phyloP scores from a whole-genome alignment of 2,888 invertebrate genomes.

The Clitarchus hookeri region DNA sequence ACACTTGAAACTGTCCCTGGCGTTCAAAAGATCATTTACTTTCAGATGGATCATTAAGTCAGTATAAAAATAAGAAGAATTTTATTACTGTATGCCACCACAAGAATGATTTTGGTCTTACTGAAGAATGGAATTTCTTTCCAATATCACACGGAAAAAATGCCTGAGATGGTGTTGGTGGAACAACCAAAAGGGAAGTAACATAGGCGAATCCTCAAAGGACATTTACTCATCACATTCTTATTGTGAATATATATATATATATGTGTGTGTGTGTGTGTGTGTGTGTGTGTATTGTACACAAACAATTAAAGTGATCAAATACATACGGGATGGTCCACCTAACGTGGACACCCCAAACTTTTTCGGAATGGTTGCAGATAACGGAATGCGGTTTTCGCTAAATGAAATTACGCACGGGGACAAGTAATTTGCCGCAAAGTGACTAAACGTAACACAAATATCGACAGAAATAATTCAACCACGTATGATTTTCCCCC shows the following conservation, averaged over 20 bases:
- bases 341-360: no score
- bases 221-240: background rate
- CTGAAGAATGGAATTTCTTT: background rate
- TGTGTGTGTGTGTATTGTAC: background rate
- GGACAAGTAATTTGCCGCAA: no score
- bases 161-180: conserved; percentile 11
- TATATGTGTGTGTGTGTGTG: no score
- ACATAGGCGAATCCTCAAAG: conserved; percentile 11
- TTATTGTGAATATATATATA: no score
- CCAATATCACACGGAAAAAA: background rate
- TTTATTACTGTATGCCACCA: background rate
- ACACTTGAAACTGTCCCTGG: background rate
- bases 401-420: no score
- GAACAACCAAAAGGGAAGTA: conserved; percentile 16
- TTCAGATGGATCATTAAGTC: background rate
- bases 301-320: background rate
- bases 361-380: no score
- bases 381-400: no score
- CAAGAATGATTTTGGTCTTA: background rate
- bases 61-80: background rate
- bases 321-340: background rate
- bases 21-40: background rate
- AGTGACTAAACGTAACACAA: no score
- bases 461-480: no score
- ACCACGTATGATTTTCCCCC: no score